Base-by-base conservation (phyloP, 2,797 vertebrate genomes). In the Buceros bicornis region DNA sequence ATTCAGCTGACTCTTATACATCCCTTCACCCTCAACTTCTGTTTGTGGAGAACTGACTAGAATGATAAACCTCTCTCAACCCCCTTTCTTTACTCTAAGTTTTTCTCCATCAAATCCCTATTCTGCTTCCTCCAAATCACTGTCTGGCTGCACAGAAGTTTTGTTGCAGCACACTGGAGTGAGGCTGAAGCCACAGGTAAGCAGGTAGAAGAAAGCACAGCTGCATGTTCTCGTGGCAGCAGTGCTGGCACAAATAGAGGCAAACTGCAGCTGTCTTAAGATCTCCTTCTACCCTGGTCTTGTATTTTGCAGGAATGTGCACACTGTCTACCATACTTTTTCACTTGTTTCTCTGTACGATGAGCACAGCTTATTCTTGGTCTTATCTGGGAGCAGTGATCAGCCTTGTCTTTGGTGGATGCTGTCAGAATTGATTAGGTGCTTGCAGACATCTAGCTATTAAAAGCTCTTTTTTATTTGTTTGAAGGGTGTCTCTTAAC, bases 71-170 rank as follows among this genome's bases (percentile, higher is more conserved):
- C 4, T 78, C 31, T 78, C 24, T 61, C 22, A 45, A 50, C 4
- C 31, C 15, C 37, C 7, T 54, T 71, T 51, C 24, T 85, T 67
- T 6, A 64, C 58, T 77, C 12, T 65, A 90, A 79, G 33, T 18
- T 86, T 88, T 88, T 82, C 25, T 78, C 35, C 42, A 43, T 82
- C 58, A 61, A 76, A 87, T 79, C 5, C 6, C 15, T 77, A 79
- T 85, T 62, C 64, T 96, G 26, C 35, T 88, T 95, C 58, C 62
- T 93, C 86, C 73, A 65, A 86, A 35, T 81, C 67, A 20, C 77
- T 78, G 11, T 58, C 37, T 87, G 84, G 70, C 89, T 96, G 89
- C 71, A 43, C 35, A 71, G 56, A 50, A 37, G 24, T 58, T 76
- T 28, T 82, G 66, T 71, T 93, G 91, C 87, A 93, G 89, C 62